phyloP scores from a whole-genome alignment of 2,888 invertebrate species.

The Catocala fraxini region DNA sequence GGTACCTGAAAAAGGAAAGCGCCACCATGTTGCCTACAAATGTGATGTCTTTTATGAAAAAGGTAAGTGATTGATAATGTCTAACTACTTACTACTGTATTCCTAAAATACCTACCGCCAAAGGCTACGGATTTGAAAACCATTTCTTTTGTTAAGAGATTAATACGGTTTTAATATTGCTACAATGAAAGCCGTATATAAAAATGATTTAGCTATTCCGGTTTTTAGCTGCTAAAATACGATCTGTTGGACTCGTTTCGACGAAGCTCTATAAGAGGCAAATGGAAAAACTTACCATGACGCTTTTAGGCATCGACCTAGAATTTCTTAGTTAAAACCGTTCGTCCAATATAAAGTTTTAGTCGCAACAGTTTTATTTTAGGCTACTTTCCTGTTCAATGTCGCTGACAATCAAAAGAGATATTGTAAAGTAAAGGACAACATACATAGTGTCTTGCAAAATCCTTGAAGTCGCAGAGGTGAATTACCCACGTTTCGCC shows the following conservation, averaged over 20 bases:
- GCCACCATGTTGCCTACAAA: conserved; percentile 95
- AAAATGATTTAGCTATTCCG: conserved; percentile 4
- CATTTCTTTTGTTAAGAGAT: neutral
- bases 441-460: too few species aligned
- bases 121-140: neutral
- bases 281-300: neutral
- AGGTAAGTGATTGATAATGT: conserved; percentile 89
- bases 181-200: neutral
- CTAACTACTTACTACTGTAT: conserved; percentile 32
- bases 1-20: conserved; percentile 57
- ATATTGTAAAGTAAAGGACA: too few species aligned
- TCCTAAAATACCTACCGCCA: neutral
- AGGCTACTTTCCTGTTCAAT: too few species aligned
- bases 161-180: neutral
- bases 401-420: too few species aligned
- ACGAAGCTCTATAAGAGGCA: neutral
- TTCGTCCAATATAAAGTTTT: too few species aligned
- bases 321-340: neutral
- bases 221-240: neutral
- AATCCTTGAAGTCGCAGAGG: too few species aligned
- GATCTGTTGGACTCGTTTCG: neutral
- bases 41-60: conserved; percentile 97
- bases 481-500: too few species aligned
- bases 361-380: too few species aligned
- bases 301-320: neutral